Conservation (phyloP, 1,140 invertebrate genomes). For the Mesaphorura yosii region DNA sequence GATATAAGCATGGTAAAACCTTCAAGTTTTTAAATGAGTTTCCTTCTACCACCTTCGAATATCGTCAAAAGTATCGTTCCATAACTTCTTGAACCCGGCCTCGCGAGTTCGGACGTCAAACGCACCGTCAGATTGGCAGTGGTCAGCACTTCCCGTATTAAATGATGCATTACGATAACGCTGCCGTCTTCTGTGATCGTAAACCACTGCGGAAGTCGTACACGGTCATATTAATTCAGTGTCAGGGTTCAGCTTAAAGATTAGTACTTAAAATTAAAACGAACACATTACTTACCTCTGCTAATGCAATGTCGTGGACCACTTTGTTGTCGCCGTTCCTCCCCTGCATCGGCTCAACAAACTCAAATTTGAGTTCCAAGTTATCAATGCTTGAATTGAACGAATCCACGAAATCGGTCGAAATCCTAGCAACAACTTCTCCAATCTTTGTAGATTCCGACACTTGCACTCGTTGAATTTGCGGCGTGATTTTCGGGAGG, state of each 20-base stretch:
- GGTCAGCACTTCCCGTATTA: slow-evolving; percentile 19
- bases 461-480: slow-evolving; percentile 67
- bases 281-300: no score
- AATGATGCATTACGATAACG: slow-evolving; percentile 11
- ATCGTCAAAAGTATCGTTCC: slow-evolving; percentile 24
- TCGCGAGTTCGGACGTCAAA: slow-evolving; percentile 15
- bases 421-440: slow-evolving; percentile 17
- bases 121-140: slow-evolving; percentile 21
- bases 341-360: slow-evolving; percentile 23
- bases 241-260: no score
- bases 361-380: slow-evolving; percentile 26
- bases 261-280: no score
- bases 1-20: neutral
- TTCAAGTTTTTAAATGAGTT: no score
- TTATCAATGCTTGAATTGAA: slow-evolving; percentile 33
- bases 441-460: slow-evolving; percentile 51
- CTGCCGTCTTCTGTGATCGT: slow-evolving; percentile 12
- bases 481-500: slow-evolving; percentile 68
- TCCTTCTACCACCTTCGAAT: slow-evolving; percentile 18
- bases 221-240: slow-evolving; percentile 1
- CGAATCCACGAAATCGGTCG: slow-evolving; percentile 18
- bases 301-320: slow-evolving; percentile 1
- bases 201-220: slow-evolving; percentile 19
- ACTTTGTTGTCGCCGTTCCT: slow-evolving; percentile 25
- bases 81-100: slow-evolving; percentile 10